Conservation (phyloP, 2,113 vertebrate species). For the human region DNA sequence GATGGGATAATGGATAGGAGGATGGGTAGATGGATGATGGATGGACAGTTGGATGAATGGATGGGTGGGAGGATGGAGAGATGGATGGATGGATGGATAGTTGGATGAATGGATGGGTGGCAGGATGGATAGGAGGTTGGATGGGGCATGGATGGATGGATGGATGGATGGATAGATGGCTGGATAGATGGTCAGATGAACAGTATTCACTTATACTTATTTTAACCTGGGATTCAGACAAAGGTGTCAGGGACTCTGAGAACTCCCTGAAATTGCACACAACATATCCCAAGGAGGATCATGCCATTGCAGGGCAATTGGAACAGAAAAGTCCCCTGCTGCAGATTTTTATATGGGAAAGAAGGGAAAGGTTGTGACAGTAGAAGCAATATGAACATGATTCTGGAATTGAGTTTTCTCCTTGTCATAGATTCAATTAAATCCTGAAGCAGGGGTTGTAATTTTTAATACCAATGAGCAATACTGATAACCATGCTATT, state of each 20-base stretch:
- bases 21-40: too few relatives aligned
- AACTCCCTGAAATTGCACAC: neutral
- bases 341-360: neutral
- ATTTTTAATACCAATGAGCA: neutral
- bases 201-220: neutral
- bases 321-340: neutral
- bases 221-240: neutral
- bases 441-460: neutral
- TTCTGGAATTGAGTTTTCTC: neutral
- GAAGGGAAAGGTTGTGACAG: neutral
- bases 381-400: neutral
- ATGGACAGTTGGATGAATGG: too few relatives aligned
- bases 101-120: neutral
- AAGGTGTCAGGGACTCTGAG: neutral
- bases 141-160: neutral
- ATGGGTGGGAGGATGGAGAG: too few relatives aligned
- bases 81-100: neutral
- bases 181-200: neutral
- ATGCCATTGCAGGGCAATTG: neutral
- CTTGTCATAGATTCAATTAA: neutral
- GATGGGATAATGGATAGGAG: too few relatives aligned
- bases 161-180: rapidly evolving
- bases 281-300: neutral
- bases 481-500: neutral
- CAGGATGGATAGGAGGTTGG: too few relatives aligned